Conservation (phyloP, 2,113 vertebrate genomes). For the Dicrurus megarhynchus region DNA sequence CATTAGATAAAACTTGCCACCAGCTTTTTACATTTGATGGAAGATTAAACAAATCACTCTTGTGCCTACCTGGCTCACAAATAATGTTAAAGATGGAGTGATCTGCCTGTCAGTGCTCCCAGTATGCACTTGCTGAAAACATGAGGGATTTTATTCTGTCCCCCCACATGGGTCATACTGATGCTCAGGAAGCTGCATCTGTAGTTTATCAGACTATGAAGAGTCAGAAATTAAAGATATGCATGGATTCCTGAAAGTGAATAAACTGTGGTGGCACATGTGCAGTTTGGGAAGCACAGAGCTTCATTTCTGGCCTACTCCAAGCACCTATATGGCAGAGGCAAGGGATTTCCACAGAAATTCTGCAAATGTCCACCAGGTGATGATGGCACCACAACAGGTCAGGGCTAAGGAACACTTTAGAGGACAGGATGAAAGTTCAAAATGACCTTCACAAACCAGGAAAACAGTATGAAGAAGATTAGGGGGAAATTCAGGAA, state of each 20-base stretch:
- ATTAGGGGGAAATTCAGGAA: not conserved
- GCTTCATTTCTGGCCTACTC: not conserved
- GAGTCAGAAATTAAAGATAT: not conserved
- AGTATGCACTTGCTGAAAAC: not conserved
- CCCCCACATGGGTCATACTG: not conserved
- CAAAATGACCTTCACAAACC: not conserved
- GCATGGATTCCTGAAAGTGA: not conserved
- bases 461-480: not conserved
- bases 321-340: not conserved
- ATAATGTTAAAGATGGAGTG: not conserved
- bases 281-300: not conserved
- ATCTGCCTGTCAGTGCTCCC: not conserved
- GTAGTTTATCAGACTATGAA: not conserved
- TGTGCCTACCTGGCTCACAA: not conserved
- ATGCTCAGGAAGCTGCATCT: not conserved
- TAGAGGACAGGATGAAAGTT: not conserved
- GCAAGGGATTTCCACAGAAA: not conserved
- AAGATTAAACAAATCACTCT: not conserved
- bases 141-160: not conserved
- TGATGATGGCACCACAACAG: not conserved
- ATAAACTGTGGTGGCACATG: fast-evolving
- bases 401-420: not conserved
- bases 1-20: conserved; percentile 5
- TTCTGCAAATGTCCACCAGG: not conserved
- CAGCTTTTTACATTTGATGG: not conserved